Percentiles rank a stretch among this genome's conserved stretches.
Conservation (phyloP, 2,113 vertebrate genomes). For the Urocitellus parryii region DNA sequence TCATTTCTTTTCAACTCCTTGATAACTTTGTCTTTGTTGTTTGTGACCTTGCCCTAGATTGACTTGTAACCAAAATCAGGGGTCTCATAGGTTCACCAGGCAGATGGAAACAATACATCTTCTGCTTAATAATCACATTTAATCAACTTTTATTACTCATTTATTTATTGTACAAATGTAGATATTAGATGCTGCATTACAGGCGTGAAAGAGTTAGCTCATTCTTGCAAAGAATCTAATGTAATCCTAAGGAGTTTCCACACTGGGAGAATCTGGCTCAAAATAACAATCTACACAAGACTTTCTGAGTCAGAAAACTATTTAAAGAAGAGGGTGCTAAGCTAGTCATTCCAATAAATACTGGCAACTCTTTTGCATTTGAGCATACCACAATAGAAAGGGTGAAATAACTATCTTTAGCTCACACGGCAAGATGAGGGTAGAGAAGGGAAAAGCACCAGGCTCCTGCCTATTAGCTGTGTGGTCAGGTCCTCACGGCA, state of each 20-base stretch:
- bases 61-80: background rate
- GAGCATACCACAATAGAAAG: conserved; percentile 60
- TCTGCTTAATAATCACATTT: background rate
- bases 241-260: conserved; percentile 65
- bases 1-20: background rate
- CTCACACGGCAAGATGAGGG: background rate
- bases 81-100: background rate
- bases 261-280: conserved; percentile 63
- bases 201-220: conserved; percentile 62
- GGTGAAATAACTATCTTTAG: conserved; percentile 56
- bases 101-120: background rate
- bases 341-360: conserved; percentile 70
- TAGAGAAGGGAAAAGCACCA: background rate
- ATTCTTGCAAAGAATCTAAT: conserved; percentile 32
- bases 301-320: conserved; percentile 78
- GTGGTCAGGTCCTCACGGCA: background rate
- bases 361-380: conserved; percentile 64
- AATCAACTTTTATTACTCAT: background rate
- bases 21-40: background rate
- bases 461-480: background rate
- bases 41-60: background rate
- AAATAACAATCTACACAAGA: conserved; percentile 73
- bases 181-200: background rate
- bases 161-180: conserved; percentile 1
- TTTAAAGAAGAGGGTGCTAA: conserved; percentile 74